phyloP scores from a whole-genome alignment of 2,888 invertebrate genomes.

The Brenthis ino region DNA sequence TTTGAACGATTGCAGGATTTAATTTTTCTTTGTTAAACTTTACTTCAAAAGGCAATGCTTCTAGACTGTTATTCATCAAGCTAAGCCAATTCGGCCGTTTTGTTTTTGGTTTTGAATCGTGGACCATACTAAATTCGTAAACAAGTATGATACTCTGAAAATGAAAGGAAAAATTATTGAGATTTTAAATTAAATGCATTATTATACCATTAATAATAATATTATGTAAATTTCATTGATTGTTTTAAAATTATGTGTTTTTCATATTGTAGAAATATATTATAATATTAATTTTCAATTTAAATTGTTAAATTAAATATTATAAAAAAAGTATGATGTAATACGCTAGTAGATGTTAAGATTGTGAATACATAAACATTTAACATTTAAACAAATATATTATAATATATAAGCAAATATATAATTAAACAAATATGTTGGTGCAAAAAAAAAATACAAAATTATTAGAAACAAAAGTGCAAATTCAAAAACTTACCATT shows the following conservation, averaged over 20 bases:
- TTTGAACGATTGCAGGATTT: constrained; percentile 54
- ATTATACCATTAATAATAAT: background rate
- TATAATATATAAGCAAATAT: too few species aligned
- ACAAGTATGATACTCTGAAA: constrained; percentile 68
- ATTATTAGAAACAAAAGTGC: too few species aligned
- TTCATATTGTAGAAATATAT: too few species aligned
- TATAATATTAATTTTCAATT: too few species aligned
- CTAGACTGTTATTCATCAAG: constrained; percentile 55
- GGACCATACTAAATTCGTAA: constrained; percentile 61
- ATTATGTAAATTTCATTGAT: background rate
- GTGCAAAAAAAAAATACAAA: too few species aligned
- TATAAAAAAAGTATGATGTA: too few species aligned
- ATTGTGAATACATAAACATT: too few species aligned
- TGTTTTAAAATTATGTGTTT: background rate
- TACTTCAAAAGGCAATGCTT: constrained; percentile 48
- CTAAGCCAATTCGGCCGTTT: constrained; percentile 54
- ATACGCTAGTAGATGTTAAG: too few species aligned
- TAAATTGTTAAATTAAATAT: too few species aligned
- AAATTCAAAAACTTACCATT: too few species aligned
- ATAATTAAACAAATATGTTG: too few species aligned
- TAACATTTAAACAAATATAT: too few species aligned
- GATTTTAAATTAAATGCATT: background rate
- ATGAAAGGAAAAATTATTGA: constrained; percentile 17
- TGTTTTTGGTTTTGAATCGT: constrained; percentile 44
- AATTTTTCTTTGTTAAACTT: constrained; percentile 51